These are phyloP conservation scores for Dione juno DNA, from an alignment of 2,888 invertebrate species.

Conservation along the genomic window DNA sequence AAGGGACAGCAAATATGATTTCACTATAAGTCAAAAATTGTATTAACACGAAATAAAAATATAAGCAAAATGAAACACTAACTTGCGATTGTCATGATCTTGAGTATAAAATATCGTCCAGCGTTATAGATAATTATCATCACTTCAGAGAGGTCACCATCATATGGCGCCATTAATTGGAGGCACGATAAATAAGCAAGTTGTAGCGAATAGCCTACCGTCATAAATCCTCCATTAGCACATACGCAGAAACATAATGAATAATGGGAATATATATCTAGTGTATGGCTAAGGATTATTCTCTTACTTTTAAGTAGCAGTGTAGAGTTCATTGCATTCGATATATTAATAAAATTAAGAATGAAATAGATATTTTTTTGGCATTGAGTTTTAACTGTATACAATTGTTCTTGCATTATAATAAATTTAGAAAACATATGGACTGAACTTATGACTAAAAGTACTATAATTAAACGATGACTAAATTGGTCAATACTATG, in stretches of 20 bases:
- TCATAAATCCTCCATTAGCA: conserved; percentile 14
- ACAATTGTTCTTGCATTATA: too few species aligned
- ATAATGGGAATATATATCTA: not conserved
- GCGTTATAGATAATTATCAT: not conserved
- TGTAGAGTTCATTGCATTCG: not conserved
- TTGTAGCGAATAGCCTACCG: conserved; percentile 1
- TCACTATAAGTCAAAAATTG: too few species aligned
- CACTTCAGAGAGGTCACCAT: not conserved
- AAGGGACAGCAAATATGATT: too few species aligned
- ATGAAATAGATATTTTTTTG: not conserved
- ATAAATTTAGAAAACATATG: too few species aligned
- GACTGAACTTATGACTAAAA: too few species aligned
- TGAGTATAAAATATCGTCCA: not conserved
- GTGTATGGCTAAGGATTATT: not conserved
- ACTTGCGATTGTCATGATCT: not conserved
- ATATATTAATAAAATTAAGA: not conserved
- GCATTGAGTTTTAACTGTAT: not conserved
- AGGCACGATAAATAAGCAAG: conserved; percentile 2
- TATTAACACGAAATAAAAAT: too few species aligned
- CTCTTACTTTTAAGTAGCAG: not conserved
- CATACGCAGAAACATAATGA: not conserved
- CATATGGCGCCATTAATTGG: not conserved
- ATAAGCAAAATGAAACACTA: not conserved
- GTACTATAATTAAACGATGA: too few species aligned
- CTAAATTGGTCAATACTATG: not conserved